A percentile compares a stretch with the other conserved stretches of the same genome.
Evolutionary conservation across 2,888 invertebrate genomes (phyloP).

Genomic region (Quadriops clusia): DNA sequence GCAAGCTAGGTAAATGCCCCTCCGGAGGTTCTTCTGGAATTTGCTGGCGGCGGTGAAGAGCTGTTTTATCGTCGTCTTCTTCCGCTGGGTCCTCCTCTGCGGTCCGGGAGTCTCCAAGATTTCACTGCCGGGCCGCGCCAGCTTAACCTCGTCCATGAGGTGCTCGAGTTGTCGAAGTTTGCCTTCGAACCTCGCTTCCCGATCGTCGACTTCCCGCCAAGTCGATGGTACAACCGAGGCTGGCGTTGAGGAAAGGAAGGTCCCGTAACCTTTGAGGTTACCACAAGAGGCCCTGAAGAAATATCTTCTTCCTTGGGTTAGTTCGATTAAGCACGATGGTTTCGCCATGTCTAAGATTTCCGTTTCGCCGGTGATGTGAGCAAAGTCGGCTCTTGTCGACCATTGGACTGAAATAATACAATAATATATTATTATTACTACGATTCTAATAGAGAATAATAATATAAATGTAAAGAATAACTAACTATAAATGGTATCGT

Average conservation of each 20-base stretch:
- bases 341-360: constrained; percentile 60
- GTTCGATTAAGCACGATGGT: constrained; percentile 50
- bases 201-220: constrained; percentile 78
- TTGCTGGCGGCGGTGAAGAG: constrained; percentile 93
- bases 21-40: constrained; percentile 84
- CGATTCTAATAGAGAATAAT: too few relatives aligned
- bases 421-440: constrained; percentile 9
- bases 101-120: constrained; percentile 53
- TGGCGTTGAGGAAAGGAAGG: constrained; percentile 64
- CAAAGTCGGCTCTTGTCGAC: constrained; percentile 79
- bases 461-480: too few relatives aligned
- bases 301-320: constrained; percentile 77
- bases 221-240: constrained; percentile 82
- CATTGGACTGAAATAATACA: constrained; percentile 66
- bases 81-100: constrained; percentile 65
- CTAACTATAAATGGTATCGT: too few relatives aligned
- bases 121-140: constrained; percentile 45
- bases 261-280: constrained; percentile 85
- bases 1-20: constrained; percentile 89
- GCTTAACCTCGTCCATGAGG: constrained; percentile 59
- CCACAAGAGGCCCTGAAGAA: constrained; percentile 87
- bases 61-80: constrained; percentile 83
- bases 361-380: constrained; percentile 64
- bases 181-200: constrained; percentile 54
- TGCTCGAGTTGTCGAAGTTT: constrained; percentile 61